Base-by-base conservation (phyloP, 2,797 vertebrate species). In the Danio aesculapii region DNA sequence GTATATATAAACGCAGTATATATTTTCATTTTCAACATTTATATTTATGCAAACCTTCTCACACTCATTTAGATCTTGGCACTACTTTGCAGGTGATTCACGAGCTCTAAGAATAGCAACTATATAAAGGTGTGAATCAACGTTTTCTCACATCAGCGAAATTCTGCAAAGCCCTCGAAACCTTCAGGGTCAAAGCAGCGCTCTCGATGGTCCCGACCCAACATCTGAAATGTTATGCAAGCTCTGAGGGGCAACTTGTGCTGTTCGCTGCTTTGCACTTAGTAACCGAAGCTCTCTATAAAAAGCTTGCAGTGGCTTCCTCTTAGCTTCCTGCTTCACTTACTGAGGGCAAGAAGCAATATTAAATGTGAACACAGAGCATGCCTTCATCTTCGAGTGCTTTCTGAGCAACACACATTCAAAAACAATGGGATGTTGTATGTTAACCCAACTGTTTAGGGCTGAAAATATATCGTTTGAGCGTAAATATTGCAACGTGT, bases 271-370 rank as follows among this genome's bases (percentile, higher is more conserved):
- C 67, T 83, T 82, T 89, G 88, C 87, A 82, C 89, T 90, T 86
- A 86, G 82, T 91, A 93, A 94, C 92, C 75, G 85, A 92, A 94
- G 92, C 84, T 84, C 92, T 92, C 93, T 94, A 93, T 92, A 93
- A 94, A 92, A 88, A 88, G 85, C 91, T 84, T 88, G 90, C 86
- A 59, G 89, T 88, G 89, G 92, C 91, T 95, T 95, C 94, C 94
- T 95, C 92, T 92, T 87, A 88, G 90, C 91, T 95, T 95, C 94
- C 94, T 95, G 94, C 92, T 89, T 90, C 89, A 89, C 91, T 89
- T 63, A 85, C 83, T 55, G 67, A 86, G 77, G 90, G 81, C 90
- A 87, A 89, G 83, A 83, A 88, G 85, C 81, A 84, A 67, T 62
- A 76, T 77, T 73, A 46, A 75, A 52, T 68, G 53, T 62, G 47